phyloP scores from a whole-genome alignment of 2,888 invertebrate genomes.

The Rutpela maculata region DNA sequence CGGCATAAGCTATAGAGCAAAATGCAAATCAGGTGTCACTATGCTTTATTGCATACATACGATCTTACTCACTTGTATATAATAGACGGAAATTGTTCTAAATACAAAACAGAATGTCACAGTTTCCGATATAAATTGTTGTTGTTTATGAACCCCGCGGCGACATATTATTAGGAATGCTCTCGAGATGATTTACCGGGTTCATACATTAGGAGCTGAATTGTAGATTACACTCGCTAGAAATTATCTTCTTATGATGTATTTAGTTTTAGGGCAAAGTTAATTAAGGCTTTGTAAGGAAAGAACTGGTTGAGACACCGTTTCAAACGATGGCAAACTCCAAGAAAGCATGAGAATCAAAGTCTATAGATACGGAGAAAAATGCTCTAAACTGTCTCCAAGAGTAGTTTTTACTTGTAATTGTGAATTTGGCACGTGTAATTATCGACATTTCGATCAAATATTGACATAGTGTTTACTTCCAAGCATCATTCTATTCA shows the following conservation, averaged over 20 bases:
- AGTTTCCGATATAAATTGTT: constrained; percentile 51
- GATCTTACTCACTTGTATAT: constrained; percentile 44
- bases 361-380: no score
- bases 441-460: no score
- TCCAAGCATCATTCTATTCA: no score
- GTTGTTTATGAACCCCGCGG: constrained; percentile 43
- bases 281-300: neutral
- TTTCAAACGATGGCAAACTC: no score
- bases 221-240: neutral
- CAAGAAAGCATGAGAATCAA: no score
- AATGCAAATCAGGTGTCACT: constrained; percentile 51
- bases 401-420: no score
- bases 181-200: constrained; percentile 13
- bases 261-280: neutral
- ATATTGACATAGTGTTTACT: no score
- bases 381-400: no score
- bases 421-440: no score
- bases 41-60: constrained; percentile 49
- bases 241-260: neutral
- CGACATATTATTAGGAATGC: constrained; percentile 5
- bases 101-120: constrained; percentile 51
- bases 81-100: constrained; percentile 44
- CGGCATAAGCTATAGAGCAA: constrained; percentile 40
- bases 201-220: constrained; percentile 12
- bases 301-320: neutral